Evolutionary conservation across 1,140 invertebrate species (phyloP).

Genomic region (Lasaia peninsularis): DNA sequence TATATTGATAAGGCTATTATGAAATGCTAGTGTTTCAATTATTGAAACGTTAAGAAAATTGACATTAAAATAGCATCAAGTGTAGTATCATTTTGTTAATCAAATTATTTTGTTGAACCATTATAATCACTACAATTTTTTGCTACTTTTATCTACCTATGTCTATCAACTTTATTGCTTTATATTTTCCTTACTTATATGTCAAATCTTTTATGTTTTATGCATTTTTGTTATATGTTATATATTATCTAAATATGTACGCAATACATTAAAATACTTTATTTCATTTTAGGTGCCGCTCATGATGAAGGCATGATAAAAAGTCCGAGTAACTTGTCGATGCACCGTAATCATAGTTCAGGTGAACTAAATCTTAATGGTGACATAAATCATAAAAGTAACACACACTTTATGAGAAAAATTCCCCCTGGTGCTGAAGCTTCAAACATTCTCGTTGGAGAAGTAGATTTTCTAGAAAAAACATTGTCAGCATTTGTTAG

Average conservation of each 20-base stretch:
- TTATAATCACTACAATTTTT: not conserved
- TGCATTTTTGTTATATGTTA: not conserved
- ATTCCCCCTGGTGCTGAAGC: conserved; percentile 98
- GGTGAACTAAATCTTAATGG: conserved; percentile 82
- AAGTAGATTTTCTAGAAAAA: conserved; percentile 96
- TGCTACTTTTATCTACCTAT: not conserved
- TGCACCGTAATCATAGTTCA: conserved; percentile 87
- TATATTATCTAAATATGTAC: not conserved
- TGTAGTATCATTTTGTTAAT: conserved; percentile 5
- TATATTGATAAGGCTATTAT: not conserved
- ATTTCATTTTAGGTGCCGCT: conserved; percentile 53
- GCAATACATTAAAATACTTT: conserved; percentile 14
- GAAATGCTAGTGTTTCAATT: not conserved
- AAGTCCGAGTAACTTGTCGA: conserved; percentile 88
- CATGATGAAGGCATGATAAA: conserved; percentile 81
- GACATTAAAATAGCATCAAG: not conserved
- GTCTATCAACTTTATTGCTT: not conserved
- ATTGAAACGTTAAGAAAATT: not conserved
- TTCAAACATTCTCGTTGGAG: conserved; percentile 97
- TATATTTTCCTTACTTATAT: not conserved
- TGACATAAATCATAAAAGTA: conserved; percentile 86
- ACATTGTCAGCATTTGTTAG: conserved; percentile 95
- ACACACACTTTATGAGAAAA: conserved; percentile 97
- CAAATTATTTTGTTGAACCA: not conserved
- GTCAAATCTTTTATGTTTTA: conserved; percentile 6